phyloP scores from a whole-genome alignment of 2,888 invertebrate genomes.

The Ormyrus nitidulus region DNA sequence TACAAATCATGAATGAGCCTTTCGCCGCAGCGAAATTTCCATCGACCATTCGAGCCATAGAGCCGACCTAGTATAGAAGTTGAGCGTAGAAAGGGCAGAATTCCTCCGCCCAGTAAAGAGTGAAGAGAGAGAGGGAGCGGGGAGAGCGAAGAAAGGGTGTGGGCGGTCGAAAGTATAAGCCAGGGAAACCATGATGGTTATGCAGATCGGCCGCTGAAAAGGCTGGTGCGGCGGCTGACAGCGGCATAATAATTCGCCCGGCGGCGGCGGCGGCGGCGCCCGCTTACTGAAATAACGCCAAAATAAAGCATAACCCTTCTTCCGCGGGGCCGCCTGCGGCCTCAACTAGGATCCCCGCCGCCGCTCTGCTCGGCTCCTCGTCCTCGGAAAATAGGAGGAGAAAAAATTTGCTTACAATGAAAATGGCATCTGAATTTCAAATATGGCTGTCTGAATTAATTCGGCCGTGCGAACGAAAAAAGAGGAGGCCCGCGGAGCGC shows the following conservation, averaged over 20 bases:
- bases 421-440: constrained; percentile 59
- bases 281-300: constrained; percentile 61
- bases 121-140: background rate
- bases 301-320: constrained; percentile 68
- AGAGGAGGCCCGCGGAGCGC: background rate
- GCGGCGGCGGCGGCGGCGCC: constrained; percentile 39
- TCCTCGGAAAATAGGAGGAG: constrained; percentile 47
- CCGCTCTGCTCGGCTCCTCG: background rate
- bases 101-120: background rate
- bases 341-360: background rate
- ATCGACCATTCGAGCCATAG: no score
- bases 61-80: background rate
- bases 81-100: constrained; percentile 14
- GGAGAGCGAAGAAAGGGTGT: constrained; percentile 58
- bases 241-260: constrained; percentile 59
- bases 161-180: constrained; percentile 53
- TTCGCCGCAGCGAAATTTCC: no score
- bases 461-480: constrained; percentile 10
- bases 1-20: no score
- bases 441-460: constrained; percentile 53
- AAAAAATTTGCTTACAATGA: constrained; percentile 58
- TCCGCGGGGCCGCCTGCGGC: constrained; percentile 29
- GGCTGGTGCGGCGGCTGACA: constrained; percentile 65
- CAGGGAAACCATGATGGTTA: constrained; percentile 67
- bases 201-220: constrained; percentile 66